Evolutionary conservation across 2,113 vertebrate species (phyloP).

Genomic region (Seriola rivoliana): DNA sequence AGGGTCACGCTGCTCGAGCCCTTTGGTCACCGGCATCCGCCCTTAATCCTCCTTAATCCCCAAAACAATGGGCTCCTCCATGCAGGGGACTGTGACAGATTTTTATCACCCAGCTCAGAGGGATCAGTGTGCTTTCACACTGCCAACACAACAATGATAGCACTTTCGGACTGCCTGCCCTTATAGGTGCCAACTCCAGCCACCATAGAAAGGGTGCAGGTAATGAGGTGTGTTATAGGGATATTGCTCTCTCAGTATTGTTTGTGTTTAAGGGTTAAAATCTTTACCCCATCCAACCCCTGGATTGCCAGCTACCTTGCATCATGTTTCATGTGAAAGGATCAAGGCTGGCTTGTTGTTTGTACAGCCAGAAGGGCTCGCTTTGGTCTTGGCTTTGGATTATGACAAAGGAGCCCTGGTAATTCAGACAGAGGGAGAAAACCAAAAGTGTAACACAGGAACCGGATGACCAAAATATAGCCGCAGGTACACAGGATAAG

Average conservation of each 20-base stretch:
- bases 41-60: constrained; percentile 81
- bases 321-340: constrained; percentile 52
- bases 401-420: constrained; percentile 54
- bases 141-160: constrained; percentile 70
- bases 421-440: constrained; percentile 29
- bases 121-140: constrained; percentile 69
- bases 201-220: not conserved
- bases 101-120: constrained; percentile 77
- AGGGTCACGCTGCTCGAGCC: constrained; percentile 76
- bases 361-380: constrained; percentile 67
- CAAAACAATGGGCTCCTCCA: constrained; percentile 81
- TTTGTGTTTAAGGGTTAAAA: constrained; percentile 23
- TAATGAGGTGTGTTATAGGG: constrained; percentile 3
- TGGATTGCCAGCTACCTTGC: constrained; percentile 14
- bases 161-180: constrained; percentile 49
- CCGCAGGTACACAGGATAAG: constrained; percentile 16
- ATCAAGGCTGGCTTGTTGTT: constrained; percentile 67
- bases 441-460: not conserved
- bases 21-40: constrained; percentile 70
- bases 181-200: constrained; percentile 29
- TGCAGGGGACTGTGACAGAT: constrained; percentile 78
- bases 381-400: constrained; percentile 72
- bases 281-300: constrained; percentile 41
- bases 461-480: constrained; percentile 1
- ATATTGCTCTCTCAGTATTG: not conserved